Conservation (phyloP, 2,113 vertebrate genomes). For the Coturnix japonica region DNA sequence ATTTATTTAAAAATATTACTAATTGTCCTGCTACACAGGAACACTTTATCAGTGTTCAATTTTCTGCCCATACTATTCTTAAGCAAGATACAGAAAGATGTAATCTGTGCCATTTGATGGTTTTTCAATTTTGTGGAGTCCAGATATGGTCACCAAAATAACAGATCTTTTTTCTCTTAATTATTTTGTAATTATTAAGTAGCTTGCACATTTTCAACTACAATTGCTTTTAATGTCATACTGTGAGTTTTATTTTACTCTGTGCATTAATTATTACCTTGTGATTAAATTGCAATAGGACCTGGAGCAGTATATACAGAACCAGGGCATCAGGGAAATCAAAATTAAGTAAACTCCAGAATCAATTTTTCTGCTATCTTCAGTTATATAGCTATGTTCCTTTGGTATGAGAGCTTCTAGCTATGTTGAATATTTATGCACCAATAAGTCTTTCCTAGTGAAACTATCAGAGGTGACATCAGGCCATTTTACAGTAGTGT, state of each 20-base stretch:
- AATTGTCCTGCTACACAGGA: neutral
- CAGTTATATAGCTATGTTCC: neutral
- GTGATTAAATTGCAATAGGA: neutral
- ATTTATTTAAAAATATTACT: neutral
- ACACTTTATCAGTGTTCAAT: neutral
- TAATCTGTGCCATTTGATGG: neutral
- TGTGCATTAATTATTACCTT: neutral
- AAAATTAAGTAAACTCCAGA: neutral
- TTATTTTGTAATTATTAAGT: neutral
- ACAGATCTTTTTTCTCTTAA: neutral
- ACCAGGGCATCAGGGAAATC: neutral
- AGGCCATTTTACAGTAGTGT: neutral
- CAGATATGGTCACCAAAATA: neutral
- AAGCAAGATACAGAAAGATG: neutral
- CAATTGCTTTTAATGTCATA: neutral
- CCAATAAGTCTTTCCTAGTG: neutral
- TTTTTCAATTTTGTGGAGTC: neutral
- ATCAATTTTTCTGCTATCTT: neutral
- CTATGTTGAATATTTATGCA: neutral
- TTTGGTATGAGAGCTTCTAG: neutral
- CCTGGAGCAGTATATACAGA: neutral
- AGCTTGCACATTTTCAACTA: neutral
- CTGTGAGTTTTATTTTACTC: neutral
- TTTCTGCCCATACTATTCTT: neutral
- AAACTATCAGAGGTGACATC: neutral